Percentiles rank a stretch among this genome's conserved stretches.
Evolutionary conservation across 2,797 vertebrate genomes (phyloP).

Genomic region (Falco novaeseelandiae): DNA sequence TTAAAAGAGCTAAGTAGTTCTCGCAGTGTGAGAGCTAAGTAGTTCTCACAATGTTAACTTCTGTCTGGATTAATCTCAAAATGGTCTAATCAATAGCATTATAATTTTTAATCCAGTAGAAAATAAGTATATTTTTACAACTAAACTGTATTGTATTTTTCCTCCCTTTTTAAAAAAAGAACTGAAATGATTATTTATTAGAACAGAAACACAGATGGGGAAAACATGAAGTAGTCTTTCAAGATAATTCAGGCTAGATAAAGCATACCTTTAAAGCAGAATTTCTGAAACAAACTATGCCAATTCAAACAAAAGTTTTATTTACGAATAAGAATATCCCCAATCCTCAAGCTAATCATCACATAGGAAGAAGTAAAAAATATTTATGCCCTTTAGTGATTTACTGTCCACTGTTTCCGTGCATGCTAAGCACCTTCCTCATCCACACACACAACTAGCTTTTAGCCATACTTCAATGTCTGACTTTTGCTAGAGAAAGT

Average conservation of each 20-base stretch:
- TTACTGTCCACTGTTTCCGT: not conserved
- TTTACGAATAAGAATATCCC: not conserved
- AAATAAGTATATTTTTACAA: not conserved
- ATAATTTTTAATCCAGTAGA: not conserved
- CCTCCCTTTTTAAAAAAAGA: not conserved
- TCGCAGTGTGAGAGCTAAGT: not conserved
- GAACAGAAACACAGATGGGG: not conserved
- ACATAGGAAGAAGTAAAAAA: not conserved
- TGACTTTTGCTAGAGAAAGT: not conserved
- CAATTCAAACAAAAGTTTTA: not conserved
- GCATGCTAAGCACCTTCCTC: not conserved
- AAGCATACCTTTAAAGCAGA: not conserved
- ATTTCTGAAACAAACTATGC: not conserved
- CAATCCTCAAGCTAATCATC: not conserved
- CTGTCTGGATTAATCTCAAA: not conserved
- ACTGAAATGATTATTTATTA: not conserved
- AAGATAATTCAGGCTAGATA: not conserved
- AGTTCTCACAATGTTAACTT: not conserved
- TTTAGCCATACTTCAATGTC: not conserved
- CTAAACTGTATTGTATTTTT: not conserved
- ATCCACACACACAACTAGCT: not conserved
- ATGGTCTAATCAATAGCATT: rapidly evolving
- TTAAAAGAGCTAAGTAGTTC: not conserved
- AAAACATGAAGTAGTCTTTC: not conserved
- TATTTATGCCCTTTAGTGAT: not conserved